Evolutionary conservation across 2,888 invertebrate species (phyloP).

Genomic region (Auanema sp.): DNA sequence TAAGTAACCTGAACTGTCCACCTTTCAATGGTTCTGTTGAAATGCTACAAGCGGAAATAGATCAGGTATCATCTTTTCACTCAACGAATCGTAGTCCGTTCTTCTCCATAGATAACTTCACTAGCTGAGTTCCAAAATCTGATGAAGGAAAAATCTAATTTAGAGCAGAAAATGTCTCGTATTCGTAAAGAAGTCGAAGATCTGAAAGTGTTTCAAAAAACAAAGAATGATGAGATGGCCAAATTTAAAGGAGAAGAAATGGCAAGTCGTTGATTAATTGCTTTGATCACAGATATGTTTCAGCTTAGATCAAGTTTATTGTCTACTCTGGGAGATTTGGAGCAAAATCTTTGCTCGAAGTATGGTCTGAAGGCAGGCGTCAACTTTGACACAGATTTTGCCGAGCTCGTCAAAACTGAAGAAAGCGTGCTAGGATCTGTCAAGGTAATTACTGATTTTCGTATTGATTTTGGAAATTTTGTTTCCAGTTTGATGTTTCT

Average conservation of each 20-base stretch:
- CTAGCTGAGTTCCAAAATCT: no score
- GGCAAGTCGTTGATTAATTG: not conserved
- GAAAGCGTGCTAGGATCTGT: not conserved
- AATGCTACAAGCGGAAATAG: no score
- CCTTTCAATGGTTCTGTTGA: no score
- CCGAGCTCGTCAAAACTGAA: slow-evolving; percentile 16
- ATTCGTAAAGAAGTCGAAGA: not conserved
- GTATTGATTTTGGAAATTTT: no score
- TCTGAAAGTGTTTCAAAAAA: not conserved
- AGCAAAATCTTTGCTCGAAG: slow-evolving; percentile 8
- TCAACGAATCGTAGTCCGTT: no score
- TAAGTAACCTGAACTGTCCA: no score
- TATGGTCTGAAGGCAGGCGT: slow-evolving; percentile 8
- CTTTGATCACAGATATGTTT: not conserved
- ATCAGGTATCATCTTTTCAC: no score
- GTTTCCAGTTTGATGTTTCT: not conserved
- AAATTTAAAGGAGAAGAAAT: not conserved
- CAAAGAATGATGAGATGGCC: not conserved
- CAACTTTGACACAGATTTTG: slow-evolving; percentile 1
- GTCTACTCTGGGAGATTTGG: slow-evolving; percentile 11
- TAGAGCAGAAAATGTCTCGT: no score
- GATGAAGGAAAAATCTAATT: no score
- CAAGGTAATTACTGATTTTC: not conserved
- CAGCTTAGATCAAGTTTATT: slow-evolving; percentile 17
- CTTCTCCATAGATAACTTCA: no score